Evolutionary conservation across 2,888 invertebrate genomes (phyloP).

Genomic region (Leucoptera coffeella): DNA sequence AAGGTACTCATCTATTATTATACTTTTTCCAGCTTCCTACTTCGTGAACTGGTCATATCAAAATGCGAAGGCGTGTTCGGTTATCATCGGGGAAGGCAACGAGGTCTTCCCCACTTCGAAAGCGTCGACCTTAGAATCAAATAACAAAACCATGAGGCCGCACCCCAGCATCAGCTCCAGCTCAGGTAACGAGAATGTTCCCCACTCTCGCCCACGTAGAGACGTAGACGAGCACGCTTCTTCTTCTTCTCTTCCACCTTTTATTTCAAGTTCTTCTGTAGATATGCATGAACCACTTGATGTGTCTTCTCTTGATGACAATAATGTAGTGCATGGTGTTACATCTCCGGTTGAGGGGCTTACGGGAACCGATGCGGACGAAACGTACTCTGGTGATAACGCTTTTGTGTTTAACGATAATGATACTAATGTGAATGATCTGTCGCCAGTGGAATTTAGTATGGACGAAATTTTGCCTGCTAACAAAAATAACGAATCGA

Average conservation of each 20-base stretch:
- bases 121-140: slow-evolving; percentile 61
- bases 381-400: slow-evolving; percentile 13
- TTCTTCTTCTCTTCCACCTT: slow-evolving; percentile 22
- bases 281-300: slow-evolving; percentile 45
- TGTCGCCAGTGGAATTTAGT: not conserved
- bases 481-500: slow-evolving; percentile 1
- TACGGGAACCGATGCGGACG: slow-evolving; percentile 12
- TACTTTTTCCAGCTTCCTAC: slow-evolving; percentile 60
- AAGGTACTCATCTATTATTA: too few relatives aligned
- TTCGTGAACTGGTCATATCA: slow-evolving; percentile 81
- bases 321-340: slow-evolving; percentile 47
- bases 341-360: slow-evolving; percentile 11
- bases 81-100: slow-evolving; percentile 73
- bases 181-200: slow-evolving; percentile 40
- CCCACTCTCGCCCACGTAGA: slow-evolving; percentile 64
- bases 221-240: slow-evolving; percentile 50
- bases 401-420: slow-evolving; percentile 24
- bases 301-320: slow-evolving; percentile 29
- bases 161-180: slow-evolving; percentile 55
- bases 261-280: slow-evolving; percentile 33
- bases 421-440: slow-evolving; percentile 15
- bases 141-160: slow-evolving; percentile 63
- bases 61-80: slow-evolving; percentile 76
- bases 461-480: not conserved
- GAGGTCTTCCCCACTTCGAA: slow-evolving; percentile 65